Evolutionary conservation across 2,113 vertebrate species (phyloP), one percentile per base, ranked within the genome.

Genomic region (Rhinopomastus cyanomelas): DNA sequence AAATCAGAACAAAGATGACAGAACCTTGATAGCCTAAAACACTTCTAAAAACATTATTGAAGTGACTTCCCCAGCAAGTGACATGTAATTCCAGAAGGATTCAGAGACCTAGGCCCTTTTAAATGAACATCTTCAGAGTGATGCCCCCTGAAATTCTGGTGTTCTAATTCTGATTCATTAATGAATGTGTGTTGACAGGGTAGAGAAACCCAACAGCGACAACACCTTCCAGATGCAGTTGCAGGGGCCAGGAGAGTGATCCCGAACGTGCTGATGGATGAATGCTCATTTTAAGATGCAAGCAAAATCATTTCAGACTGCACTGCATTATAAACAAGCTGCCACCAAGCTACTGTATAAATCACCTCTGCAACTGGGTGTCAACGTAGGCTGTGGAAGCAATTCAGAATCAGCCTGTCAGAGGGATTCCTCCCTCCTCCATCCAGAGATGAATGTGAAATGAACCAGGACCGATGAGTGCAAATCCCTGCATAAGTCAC

Each of bases 301-400:
- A 88, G 88, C 36, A 88, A 88, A 92, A 92, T 88, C 61, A 86
- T 88, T 94, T 91, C 34, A 64, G 61, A 44, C 32, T 72, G 48
- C 37, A 32, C 6, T 55, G 51, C 55, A 29, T 88, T 69, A 95
- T 67, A 93, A 93, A 80, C 78, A 89, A 87, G 26, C 62, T 85
- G 48, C 74, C 62, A 64, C 26, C 1, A 4, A 76, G 69, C 69
- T 61, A 36, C 83, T 84, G 53, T 15, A 87, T 93, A 94, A 95
- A 96, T 94, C 90, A 95, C 48, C 51, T 48, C 62, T 20, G 62
- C 30, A 88, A n/a, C 27, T 18, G 57, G 12, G 27, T 90, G 83
- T 72, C 85, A 91, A 23, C 49, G 49, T 36, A 57, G 75, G n/a
- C 62, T 75, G 44, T 34, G 88, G 77, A 44, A 95, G 81, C 55